A percentile compares a stretch with the other conserved stretches of the same genome.
phyloP scores from a whole-genome alignment of 2,888 invertebrate genomes.

The Arge pagana region DNA sequence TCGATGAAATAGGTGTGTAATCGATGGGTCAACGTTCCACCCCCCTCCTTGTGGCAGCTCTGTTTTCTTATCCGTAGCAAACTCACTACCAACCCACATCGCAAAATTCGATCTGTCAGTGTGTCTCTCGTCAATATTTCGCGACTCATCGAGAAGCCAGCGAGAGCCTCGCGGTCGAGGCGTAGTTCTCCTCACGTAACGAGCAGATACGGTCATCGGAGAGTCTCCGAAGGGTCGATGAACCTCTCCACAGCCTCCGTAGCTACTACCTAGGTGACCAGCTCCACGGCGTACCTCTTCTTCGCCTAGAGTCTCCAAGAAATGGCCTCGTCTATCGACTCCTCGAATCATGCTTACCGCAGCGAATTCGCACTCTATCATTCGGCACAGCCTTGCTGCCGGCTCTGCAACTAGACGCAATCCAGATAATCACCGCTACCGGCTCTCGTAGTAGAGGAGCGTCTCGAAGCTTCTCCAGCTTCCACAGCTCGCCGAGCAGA shows the following conservation, averaged over 20 bases:
- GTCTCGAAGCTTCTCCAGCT: too few species aligned
- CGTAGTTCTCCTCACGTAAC: too few species aligned
- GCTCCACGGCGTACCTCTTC: background rate
- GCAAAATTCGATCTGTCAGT: too few species aligned
- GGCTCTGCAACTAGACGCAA: background rate
- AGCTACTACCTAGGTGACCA: background rate
- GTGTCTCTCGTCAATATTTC: background rate
- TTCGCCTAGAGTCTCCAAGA: constrained; percentile 1
- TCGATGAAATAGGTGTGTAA: too few species aligned
- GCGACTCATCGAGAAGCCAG: background rate
- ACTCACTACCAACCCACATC: too few species aligned
- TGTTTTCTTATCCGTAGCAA: too few species aligned
- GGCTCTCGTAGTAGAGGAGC: too few species aligned
- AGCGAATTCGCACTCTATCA: constrained; percentile 1
- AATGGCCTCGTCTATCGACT: background rate
- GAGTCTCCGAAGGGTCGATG: constrained; percentile 15
- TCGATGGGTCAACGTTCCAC: too few species aligned
- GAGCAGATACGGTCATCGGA: constrained; percentile 2
- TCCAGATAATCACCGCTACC: constrained; percentile 22
- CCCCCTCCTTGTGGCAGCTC: too few species aligned
- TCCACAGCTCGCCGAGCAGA: too few species aligned
- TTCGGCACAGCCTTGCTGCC: constrained; percentile 3
- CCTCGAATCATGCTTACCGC: background rate
- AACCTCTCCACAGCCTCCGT: constrained; percentile 3
- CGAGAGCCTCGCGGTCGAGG: too few species aligned